Conservation (phyloP, 2,797 vertebrate species). For the Aphelocoma californica region DNA sequence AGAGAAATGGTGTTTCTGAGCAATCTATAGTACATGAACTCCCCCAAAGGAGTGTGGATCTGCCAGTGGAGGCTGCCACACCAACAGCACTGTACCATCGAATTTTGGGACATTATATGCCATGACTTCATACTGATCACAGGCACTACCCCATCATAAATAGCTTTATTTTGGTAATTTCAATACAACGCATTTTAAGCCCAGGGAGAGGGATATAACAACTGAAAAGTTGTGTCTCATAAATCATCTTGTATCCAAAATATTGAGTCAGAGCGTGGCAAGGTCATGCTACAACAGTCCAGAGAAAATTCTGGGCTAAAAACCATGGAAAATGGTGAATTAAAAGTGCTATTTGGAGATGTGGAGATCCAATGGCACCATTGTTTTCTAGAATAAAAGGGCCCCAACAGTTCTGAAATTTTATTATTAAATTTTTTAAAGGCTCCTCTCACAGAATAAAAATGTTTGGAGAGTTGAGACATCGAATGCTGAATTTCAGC, state of each 20-base stretch:
- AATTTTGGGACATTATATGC: fast-evolving
- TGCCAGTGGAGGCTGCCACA: neutral
- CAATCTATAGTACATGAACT: fast-evolving
- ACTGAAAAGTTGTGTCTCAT: neutral
- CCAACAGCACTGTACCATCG: fast-evolving
- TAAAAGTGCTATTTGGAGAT: neutral
- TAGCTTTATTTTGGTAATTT: neutral
- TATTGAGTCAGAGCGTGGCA: fast-evolving
- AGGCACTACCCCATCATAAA: neutral
- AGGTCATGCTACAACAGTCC: neutral
- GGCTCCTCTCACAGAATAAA: neutral
- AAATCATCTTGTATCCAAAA: neutral
- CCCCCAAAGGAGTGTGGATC: fast-evolving
- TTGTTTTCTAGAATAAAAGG: neutral
- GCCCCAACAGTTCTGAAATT: neutral
- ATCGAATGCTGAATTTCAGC: neutral
- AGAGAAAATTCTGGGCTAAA: neutral
- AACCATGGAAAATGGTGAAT: neutral
- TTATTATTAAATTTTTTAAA: neutral
- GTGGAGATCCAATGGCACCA: neutral
- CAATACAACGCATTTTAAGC: neutral
- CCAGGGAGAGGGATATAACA: neutral
- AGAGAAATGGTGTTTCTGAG: neutral
- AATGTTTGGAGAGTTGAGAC: neutral
- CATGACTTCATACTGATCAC: fast-evolving